Base-by-base conservation (phyloP, 2,797 vertebrate genomes). In the Lagorchestes hirsutus region DNA sequence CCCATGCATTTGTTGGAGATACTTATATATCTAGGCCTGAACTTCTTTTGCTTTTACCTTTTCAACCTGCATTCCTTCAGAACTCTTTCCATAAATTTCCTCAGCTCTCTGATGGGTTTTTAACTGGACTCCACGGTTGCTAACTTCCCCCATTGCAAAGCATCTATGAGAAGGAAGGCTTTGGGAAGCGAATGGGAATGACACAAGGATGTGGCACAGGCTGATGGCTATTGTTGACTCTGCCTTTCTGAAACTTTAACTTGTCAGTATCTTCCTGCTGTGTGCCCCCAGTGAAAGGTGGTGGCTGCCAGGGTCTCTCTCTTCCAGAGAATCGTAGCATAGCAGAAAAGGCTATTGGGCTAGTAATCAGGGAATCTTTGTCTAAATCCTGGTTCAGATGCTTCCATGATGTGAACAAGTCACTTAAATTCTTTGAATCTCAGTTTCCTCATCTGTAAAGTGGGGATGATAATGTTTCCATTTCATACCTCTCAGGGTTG, bases 51-150 rank as follows among this genome's bases (percentile, higher is more conserved):
- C 91, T 54, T 95, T 57, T 91, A 54, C 92, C 1, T 5, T 54
- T 54, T 92, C 92, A 58, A 90, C 95, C 91, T 29, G 59, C 27
- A 0, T 90, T 34, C 94, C 90, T 94, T 95, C 94, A 34, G 95
- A 67, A 0, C 87, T 14, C 28, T 93, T 74, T 12, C 91, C 93
- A 54, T 91, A 40, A 5, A 94, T 56, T 9, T 91, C 90, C 95
- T 27, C 82, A 6, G 93, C 24, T 56, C 59, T 96, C 92, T 54
- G 74, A 82, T 0, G 13, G 31, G 40, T 28, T 96, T 59, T 40
- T 10, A 1, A 91, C 0, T 50, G 3, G 94, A 90, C 91, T 94
- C 92, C 0, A 92, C 40, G 55, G 93, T 92, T 5, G 0, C 94
- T 57, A n/a, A 74, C 28, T 16, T 92, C 82, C 94, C 93, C 92